Conservation (phyloP, 2,888 invertebrate species). For the Drosophila imparisetae region DNA sequence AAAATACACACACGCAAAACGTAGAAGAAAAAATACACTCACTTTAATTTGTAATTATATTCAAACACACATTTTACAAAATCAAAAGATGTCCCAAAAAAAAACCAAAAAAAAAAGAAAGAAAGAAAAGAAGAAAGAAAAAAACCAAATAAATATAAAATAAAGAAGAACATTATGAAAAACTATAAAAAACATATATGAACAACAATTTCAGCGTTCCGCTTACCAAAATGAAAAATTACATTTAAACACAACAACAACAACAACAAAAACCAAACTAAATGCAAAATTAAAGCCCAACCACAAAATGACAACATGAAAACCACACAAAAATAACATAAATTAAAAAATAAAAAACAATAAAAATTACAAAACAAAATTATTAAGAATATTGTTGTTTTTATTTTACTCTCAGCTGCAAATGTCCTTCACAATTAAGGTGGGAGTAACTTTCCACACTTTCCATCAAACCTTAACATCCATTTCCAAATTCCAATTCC, state of each 20-base stretch:
- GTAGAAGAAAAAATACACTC: slow-evolving; percentile 17
- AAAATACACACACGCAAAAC: slow-evolving; percentile 20
- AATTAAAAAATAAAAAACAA: slow-evolving; percentile 74
- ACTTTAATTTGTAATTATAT: slow-evolving; percentile 47
- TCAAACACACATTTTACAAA: slow-evolving; percentile 28
- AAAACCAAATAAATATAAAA: slow-evolving; percentile 20
- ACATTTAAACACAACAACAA: slow-evolving; percentile 42
- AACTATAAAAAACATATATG: slow-evolving; percentile 46
- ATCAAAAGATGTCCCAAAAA: slow-evolving; percentile 17
- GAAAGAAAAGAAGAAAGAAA: slow-evolving; percentile 5
- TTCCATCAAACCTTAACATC: neutral
- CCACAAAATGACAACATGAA: slow-evolving; percentile 42
- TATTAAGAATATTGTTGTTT: slow-evolving; percentile 22
- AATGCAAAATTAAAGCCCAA: slow-evolving; percentile 39
- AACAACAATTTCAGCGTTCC: slow-evolving; percentile 60
- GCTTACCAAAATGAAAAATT: slow-evolving; percentile 48
- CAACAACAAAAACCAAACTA: slow-evolving; percentile 11
- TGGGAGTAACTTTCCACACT: neutral
- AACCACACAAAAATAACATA: slow-evolving; percentile 58
- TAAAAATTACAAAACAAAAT: slow-evolving; percentile 79
- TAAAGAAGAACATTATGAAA: slow-evolving; percentile 15
- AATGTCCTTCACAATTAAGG: too few relatives aligned
- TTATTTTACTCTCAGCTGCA: neutral
- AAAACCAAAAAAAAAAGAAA: slow-evolving; percentile 10
- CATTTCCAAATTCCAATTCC: too few relatives aligned